Evolutionary conservation across 2,797 vertebrate genomes (phyloP), one percentile per base, ranked within the genome.

Genomic region (Paramormyrops hopkinsi): DNA sequence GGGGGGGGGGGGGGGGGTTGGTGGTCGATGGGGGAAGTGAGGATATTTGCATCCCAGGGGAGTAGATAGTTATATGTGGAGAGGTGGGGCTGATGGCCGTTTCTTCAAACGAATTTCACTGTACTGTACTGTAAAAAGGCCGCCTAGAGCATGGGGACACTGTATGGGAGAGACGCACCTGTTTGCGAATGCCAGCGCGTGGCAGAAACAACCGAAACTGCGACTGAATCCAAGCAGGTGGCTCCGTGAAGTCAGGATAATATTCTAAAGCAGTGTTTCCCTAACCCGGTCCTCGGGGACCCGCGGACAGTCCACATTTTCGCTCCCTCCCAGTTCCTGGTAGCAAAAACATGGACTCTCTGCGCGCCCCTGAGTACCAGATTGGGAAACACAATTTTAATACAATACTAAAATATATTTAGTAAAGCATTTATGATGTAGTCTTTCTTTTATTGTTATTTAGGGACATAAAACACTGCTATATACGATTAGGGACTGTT

Each of bases 31-130:
- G 82, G 56, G 48, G 50, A 46, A 79, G 84, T 76, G 50, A 82
- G 51, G 41, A 82, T 76, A 88, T 53, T 48, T 88, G 73, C 17
- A 90, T 90, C 86, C 50, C 86, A 46, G 41, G 89, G 69, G 89
- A 88, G 9, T 22, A 37, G 53, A 83, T 62, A 62, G 65, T 56
- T 87, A 73, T 69, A 37, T 59, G 89, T 88, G 53, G 29, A 25
- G 33, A 87, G 89, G 51, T 56, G 53, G 29, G 25, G 86, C 69
- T 22, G 14, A 62, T 8, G 14, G 44, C 37, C 65, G 7, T 53
- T 88, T 88, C 86, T 88, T 37, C 51, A 59, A 59, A 51, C 3
- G 5, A 37, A 54, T 89, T 69, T 88, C n/a, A n/a, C 29, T 51
- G 50, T 59, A 86, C 41, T 69, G 84, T 69, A 73, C 83, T 25